These are phyloP conservation scores for Choloepus didactylus DNA, from an alignment of 2,797 vertebrate species.

Conservation along the genomic window DNA sequence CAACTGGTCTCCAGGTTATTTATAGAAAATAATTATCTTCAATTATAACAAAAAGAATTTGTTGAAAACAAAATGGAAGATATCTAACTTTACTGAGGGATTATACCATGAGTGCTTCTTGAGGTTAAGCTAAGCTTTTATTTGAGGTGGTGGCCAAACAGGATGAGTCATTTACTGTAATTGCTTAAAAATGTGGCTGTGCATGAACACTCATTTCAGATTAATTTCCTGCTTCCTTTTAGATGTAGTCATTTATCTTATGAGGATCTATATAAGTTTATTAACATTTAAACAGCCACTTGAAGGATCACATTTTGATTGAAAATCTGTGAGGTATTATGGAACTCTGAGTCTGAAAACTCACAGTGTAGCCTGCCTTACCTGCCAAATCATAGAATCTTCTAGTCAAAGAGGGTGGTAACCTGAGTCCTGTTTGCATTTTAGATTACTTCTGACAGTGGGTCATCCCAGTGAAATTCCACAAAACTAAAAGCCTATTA, in stretches of 20 bases:
- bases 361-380: background rate
- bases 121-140: constrained; percentile 45
- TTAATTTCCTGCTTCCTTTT: constrained; percentile 64
- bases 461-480: background rate
- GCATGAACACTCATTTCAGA: constrained; percentile 39
- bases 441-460: background rate
- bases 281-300: constrained; percentile 58
- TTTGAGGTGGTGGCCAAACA: background rate
- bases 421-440: background rate
- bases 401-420: too few species aligned
- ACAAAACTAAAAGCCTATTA: background rate
- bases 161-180: constrained; percentile 37
- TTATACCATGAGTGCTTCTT: background rate
- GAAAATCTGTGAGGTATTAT: background rate
- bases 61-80: constrained; percentile 59
- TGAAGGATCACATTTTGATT: constrained; percentile 20
- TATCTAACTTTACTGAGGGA: constrained; percentile 36
- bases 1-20: constrained; percentile 41
- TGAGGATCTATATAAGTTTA: constrained; percentile 49
- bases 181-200: background rate
- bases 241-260: constrained; percentile 58
- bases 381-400: background rate
- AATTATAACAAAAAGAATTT: constrained; percentile 51
- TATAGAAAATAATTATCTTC: constrained; percentile 50
- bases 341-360: background rate